phyloP scores from a whole-genome alignment of 1,140 invertebrate genomes.

The Drosophila erecta region DNA sequence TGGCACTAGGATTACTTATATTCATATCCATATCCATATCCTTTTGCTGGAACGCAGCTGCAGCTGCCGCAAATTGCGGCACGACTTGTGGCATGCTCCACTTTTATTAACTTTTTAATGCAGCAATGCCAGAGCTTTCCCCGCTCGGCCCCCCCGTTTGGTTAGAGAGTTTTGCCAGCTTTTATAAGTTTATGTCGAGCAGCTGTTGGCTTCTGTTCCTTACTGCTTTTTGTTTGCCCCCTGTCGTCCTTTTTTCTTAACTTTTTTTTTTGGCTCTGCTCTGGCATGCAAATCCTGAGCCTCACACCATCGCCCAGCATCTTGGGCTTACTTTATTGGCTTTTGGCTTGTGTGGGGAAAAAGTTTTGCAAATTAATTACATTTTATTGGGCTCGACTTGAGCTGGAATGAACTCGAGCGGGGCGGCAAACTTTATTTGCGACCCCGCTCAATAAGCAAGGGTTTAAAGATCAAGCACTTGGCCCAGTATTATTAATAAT shows the following conservation, averaged over 20 bases:
- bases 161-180: conserved; percentile 48
- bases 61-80: conserved; percentile 80
- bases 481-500: conserved; percentile 52
- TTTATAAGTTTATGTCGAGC: conserved; percentile 58
- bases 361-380: conserved; percentile 79
- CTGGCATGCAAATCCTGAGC: conserved; percentile 33
- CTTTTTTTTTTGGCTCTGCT: conserved; percentile 15
- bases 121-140: conserved; percentile 42
- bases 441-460: conserved; percentile 10
- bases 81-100: conserved; percentile 82
- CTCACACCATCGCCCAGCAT: conserved; percentile 2
- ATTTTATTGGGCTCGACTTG: conserved; percentile 69
- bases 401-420: conserved; percentile 29
- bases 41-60: conserved; percentile 55
- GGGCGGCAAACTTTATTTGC: conserved; percentile 14
- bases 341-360: conserved; percentile 43
- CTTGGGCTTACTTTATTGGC: conserved; percentile 64
- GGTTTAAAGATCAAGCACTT: conserved; percentile 47
- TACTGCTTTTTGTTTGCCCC: conserved; percentile 17
- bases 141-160: neutral
- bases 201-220: conserved; percentile 37
- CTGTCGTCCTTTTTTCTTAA: conserved; percentile 1
- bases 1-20: conserved; percentile 59
- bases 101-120: conserved; percentile 83
- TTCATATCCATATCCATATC: conserved; percentile 78